Base-by-base conservation (phyloP, 2,888 invertebrate genomes). In the Drosophila nigricruria region DNA sequence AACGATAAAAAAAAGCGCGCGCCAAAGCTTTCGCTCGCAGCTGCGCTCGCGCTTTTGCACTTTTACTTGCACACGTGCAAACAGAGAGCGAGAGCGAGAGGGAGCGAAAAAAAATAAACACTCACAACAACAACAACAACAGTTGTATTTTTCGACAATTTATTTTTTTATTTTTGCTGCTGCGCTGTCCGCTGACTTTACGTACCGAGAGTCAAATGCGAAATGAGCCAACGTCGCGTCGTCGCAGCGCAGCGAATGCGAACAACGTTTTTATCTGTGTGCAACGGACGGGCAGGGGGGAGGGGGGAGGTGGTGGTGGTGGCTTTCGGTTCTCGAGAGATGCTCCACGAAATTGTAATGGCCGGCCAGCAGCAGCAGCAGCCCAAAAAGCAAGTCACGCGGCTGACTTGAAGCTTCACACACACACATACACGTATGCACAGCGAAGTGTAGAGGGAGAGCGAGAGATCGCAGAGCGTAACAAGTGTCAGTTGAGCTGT, bases 121-220 rank as follows among this genome's bases (percentile, higher is more conserved):
- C 42, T 40, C 62, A 56, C 53, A 66, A 62, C 60, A 73, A 69
- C 70, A 72, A 58, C 49, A 18, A 16, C 36, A 36, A 5, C 34
- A 53, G 69, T 73, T 77, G 64, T 63, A 58, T 53, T 45, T 70
- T 64, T 65, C 45, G 61, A 73, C 67, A 65, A 27, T 32, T 54
- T 73, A 63, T 64, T 50, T 14, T 18, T 40, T 40, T 38, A 1
- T 56, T 43, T 43, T 43, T 25, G 6, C 49, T 76, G 57, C 52
- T 69, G 66, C 74, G 60, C 54, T 58, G 61, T 66, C 50, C 66
- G 81, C 68, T 53, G 69, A 81, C 86, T 88, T 79, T 77, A 82
- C 88, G 81, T 80, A 77, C 81, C 89, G 79, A 88, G 82, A 82
- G 88, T 82, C 84, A 81, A 90, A 88, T 84, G 86, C 84, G 80